These are phyloP conservation scores for Streblospio benedicti DNA, from an alignment of 1,140 invertebrate genomes.

Conservation along the genomic window DNA sequence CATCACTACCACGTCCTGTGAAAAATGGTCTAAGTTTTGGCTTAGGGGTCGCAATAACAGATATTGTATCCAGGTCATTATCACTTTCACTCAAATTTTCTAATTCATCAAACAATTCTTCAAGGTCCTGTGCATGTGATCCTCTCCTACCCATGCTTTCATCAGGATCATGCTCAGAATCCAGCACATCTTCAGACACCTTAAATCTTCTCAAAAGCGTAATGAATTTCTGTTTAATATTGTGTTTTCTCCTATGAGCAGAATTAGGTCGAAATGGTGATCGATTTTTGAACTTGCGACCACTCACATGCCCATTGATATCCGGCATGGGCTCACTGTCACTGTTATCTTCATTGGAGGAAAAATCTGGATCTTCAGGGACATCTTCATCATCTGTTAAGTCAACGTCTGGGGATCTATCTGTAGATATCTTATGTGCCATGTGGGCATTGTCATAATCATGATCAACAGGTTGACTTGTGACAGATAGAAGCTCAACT, in stretches of 20 bases:
- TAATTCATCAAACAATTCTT: constrained; percentile 59
- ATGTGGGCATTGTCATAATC: too few relatives aligned
- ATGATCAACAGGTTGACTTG: constrained; percentile 87
- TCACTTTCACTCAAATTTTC: constrained; percentile 89
- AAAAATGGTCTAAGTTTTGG: constrained; percentile 56
- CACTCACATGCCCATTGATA: constrained; percentile 41
- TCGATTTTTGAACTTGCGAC: too few relatives aligned
- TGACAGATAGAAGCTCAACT: constrained; percentile 67
- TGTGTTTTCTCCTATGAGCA: too few relatives aligned
- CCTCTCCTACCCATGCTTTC: constrained; percentile 57
- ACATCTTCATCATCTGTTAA: constrained; percentile 66
- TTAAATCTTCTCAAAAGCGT: constrained; percentile 85
- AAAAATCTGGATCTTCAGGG: constrained; percentile 55
- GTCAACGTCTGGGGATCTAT: constrained; percentile 47
- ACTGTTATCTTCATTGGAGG: constrained; percentile 59
- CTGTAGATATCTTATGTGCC: constrained; percentile 33
- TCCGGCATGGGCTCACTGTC: constrained; percentile 60
- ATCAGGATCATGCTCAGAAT: constrained; percentile 53
- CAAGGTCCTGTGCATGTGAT: constrained; percentile 57
- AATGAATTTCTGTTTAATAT: constrained; percentile 95
- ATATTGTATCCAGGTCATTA: constrained; percentile 89
- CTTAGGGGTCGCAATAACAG: constrained; percentile 90
- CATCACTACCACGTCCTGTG: background rate
- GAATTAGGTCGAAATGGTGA: too few relatives aligned
- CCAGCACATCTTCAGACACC: constrained; percentile 64